These are phyloP conservation scores for Drosophila helvetica DNA, from an alignment of 2,888 invertebrate genomes.

Conservation along the genomic window DNA sequence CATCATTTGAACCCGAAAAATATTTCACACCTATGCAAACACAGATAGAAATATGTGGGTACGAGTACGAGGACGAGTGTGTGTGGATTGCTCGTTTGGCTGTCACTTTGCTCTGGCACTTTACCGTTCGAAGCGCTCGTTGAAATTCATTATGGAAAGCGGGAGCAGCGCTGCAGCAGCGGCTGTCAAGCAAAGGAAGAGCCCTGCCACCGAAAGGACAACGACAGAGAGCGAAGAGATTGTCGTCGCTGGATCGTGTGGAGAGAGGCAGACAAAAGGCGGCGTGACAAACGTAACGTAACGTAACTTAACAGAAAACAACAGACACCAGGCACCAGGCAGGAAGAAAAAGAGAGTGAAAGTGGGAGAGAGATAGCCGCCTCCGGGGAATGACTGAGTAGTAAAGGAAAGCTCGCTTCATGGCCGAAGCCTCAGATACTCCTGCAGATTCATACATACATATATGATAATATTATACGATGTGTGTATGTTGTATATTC, in stretches of 20 bases:
- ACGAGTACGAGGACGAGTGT: constrained; percentile 15
- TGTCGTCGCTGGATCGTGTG: not conserved
- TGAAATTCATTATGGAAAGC: constrained; percentile 76
- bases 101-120: constrained; percentile 62
- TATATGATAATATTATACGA: too few species aligned
- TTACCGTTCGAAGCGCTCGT: constrained; percentile 58
- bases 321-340: constrained; percentile 40
- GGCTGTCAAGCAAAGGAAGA: constrained; percentile 36
- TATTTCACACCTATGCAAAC: constrained; percentile 69
- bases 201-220: constrained; percentile 8
- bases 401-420: not conserved
- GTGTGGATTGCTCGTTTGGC: constrained; percentile 57
- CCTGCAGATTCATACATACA: not conserved
- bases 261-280: constrained; percentile 51
- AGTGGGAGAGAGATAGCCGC: not conserved
- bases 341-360: not conserved
- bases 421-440: not conserved
- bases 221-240: constrained; percentile 2
- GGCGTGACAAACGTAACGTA: constrained; percentile 75
- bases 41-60: constrained; percentile 10
- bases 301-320: constrained; percentile 75
- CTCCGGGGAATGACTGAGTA: constrained; percentile 1
- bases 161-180: constrained; percentile 24
- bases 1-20: constrained; percentile 71
- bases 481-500: too few species aligned